Conservation (phyloP, 2,113 vertebrate genomes). For the Syrrhaptes paradoxus region DNA sequence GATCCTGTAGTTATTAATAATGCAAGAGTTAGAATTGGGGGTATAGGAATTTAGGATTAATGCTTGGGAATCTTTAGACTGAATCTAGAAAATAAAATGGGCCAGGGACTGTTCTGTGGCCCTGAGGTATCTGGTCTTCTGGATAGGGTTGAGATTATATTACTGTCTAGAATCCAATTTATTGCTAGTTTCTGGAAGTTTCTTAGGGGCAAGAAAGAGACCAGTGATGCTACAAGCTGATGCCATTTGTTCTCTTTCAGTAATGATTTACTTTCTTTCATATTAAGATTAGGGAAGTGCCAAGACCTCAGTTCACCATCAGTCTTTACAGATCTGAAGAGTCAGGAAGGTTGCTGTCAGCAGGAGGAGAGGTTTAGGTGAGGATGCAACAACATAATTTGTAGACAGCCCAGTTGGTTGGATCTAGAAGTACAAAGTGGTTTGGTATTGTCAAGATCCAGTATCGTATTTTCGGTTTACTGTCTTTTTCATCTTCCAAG, state of each 20-base stretch:
- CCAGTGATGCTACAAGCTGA: background rate
- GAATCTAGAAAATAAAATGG: background rate
- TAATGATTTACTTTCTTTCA: background rate
- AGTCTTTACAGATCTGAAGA: background rate
- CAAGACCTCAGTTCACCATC: background rate
- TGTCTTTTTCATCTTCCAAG: background rate
- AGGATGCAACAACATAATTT: background rate
- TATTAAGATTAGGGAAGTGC: background rate
- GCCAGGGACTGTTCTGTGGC: background rate
- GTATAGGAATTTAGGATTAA: background rate
- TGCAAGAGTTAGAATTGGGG: background rate
- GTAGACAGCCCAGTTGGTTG: background rate
- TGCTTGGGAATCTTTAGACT: background rate
- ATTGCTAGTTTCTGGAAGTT: background rate
- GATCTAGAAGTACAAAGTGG: background rate
- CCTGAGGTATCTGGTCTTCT: background rate
- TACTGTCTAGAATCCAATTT: background rate
- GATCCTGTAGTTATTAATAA: background rate
- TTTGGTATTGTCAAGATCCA: background rate
- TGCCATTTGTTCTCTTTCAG: background rate
- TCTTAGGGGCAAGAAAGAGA: background rate
- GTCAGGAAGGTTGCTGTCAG: background rate
- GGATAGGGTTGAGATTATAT: background rate
- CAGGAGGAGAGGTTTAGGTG: background rate
- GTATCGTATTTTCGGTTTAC: background rate